These are phyloP conservation scores for Enteromius paludinosus DNA, from an alignment of 2,797 vertebrate species.

Conservation along the genomic window DNA sequence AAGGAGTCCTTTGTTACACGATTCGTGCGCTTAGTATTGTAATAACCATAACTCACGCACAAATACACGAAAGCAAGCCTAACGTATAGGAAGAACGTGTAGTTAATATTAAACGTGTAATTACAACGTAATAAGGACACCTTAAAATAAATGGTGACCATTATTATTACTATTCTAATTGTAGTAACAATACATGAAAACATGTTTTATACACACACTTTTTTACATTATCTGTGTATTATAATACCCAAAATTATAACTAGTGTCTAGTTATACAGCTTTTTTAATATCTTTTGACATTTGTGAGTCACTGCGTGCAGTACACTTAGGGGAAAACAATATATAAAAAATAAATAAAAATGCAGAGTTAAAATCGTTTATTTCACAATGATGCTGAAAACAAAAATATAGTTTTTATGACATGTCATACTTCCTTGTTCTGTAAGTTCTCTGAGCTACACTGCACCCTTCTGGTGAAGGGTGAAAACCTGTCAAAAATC, in stretches of 20 bases:
- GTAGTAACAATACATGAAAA: too few relatives aligned
- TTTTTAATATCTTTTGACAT: neutral
- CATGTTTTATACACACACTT: too few relatives aligned
- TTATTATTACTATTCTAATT: neutral
- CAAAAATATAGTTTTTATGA: neutral
- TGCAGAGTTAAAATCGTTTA: neutral
- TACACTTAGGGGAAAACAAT: neutral
- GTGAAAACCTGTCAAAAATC: neutral
- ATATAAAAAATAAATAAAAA: neutral
- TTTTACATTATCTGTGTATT: neutral
- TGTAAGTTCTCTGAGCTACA: neutral
- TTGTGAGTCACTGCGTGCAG: neutral
- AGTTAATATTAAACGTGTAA: too few relatives aligned
- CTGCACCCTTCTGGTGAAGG: conserved; percentile 21
- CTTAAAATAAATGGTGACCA: too few relatives aligned
- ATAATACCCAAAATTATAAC: neutral
- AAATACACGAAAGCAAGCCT: too few relatives aligned
- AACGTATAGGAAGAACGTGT: too few relatives aligned
- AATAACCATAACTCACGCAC: too few relatives aligned
- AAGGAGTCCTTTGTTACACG: too few relatives aligned
- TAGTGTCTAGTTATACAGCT: neutral
- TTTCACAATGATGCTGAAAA: neutral
- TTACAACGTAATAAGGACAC: too few relatives aligned
- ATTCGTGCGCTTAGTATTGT: too few relatives aligned
- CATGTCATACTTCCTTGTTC: neutral